Evolutionary conservation across 1,140 invertebrate species (phyloP).

Genomic region (Rhagoletis pomonella): DNA sequence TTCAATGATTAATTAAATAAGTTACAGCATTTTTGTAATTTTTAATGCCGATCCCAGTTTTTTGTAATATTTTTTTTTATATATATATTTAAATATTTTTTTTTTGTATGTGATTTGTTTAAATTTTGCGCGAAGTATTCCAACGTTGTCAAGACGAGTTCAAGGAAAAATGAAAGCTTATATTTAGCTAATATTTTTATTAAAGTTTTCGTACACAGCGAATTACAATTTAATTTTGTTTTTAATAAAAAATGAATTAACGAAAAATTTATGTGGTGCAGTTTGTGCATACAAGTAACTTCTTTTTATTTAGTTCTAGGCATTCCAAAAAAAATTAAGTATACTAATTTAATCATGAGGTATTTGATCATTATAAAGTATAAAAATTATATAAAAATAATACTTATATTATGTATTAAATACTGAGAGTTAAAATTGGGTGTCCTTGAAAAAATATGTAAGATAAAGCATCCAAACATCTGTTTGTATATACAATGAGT

Average conservation of each 20-base stretch:
- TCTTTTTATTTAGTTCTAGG: background rate
- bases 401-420: too few relatives aligned
- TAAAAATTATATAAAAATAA: too few relatives aligned
- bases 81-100: background rate
- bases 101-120: background rate
- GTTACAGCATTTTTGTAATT: background rate
- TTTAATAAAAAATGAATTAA: conserved; percentile 43
- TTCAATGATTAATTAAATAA: too few relatives aligned
- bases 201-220: conserved; percentile 24
- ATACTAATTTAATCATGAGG: too few relatives aligned
- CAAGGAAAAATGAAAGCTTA: background rate
- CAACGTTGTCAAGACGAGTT: background rate
- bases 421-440: too few relatives aligned
- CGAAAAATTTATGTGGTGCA: conserved; percentile 45
- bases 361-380: too few relatives aligned
- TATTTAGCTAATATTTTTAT: background rate
- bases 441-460: too few relatives aligned
- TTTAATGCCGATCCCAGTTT: too few relatives aligned
- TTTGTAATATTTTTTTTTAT: background rate
- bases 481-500: too few relatives aligned
- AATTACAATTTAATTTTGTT: background rate
- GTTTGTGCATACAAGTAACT: conserved; percentile 14
- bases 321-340: too few relatives aligned
- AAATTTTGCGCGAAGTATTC: background rate
- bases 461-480: too few relatives aligned